These are phyloP conservation scores for Bryconaethiops microstoma DNA, from an alignment of 2,797 vertebrate species.

Conservation along the genomic window DNA sequence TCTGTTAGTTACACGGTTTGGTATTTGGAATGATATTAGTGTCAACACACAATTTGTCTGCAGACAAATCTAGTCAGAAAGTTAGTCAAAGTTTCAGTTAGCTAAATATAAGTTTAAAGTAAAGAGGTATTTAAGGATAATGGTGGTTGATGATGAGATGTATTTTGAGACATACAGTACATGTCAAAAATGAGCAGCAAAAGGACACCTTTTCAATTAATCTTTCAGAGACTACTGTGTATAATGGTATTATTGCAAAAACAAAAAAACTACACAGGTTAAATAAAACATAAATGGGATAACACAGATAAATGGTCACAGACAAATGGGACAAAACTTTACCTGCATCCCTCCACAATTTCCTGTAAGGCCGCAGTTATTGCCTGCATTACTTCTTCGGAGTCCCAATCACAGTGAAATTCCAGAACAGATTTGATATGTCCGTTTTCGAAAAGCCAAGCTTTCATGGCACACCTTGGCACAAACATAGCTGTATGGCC, in stretches of 20 bases:
- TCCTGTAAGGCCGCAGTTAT: conserved; percentile 33
- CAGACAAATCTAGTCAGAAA: too few relatives aligned
- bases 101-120: conserved; percentile 35
- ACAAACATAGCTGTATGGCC: conserved; percentile 31
- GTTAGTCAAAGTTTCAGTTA: background rate
- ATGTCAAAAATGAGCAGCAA: conserved; percentile 25
- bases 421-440: conserved; percentile 45
- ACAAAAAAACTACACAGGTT: too few relatives aligned
- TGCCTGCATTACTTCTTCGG: conserved; percentile 20
- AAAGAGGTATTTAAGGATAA: too few relatives aligned
- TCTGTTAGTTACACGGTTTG: too few relatives aligned
- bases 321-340: background rate
- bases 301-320: too few relatives aligned
- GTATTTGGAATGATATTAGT: too few relatives aligned
- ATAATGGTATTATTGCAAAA: too few relatives aligned
- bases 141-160: too few relatives aligned
- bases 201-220: too few relatives aligned
- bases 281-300: too few relatives aligned
- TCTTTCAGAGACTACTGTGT: too few relatives aligned
- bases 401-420: conserved; percentile 40
- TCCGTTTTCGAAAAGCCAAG: conserved; percentile 39
- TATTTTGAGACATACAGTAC: conserved; percentile 12
- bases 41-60: too few relatives aligned
- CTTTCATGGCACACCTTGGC: conserved; percentile 35
- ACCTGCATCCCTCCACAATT: conserved; percentile 39